These are phyloP conservation scores for Botrylloides violaceus DNA, from an alignment of 23 tunicate genomes.

Conservation along the genomic window DNA sequence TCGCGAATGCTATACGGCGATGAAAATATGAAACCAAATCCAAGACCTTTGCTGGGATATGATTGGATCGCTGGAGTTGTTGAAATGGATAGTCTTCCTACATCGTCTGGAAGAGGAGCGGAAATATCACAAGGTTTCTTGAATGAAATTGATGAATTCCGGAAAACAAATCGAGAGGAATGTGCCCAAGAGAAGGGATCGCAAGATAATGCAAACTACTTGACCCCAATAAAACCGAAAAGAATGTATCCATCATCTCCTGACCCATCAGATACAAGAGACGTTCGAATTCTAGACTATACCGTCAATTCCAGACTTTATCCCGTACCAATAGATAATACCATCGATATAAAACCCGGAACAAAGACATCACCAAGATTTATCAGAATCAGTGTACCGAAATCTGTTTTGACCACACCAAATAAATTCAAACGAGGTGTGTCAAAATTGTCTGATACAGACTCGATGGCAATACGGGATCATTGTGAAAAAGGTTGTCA, in stretches of 20 bases:
- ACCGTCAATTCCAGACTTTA: slow-evolving; percentile 86
- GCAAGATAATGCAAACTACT: slow-evolving; percentile 36
- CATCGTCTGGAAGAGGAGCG: neutral
- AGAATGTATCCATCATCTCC: slow-evolving; percentile 33
- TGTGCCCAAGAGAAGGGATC: slow-evolving; percentile 50
- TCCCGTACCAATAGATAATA: slow-evolving; percentile 66
- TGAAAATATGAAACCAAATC: slow-evolving; percentile 4
- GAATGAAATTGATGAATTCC: slow-evolving; percentile 71
- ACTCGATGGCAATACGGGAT: slow-evolving; percentile 61
- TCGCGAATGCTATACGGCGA: neutral
- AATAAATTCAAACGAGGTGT: slow-evolving; percentile 22
- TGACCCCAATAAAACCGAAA: slow-evolving; percentile 32
- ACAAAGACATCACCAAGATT: slow-evolving; percentile 51
- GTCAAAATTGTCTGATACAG: slow-evolving; percentile 29
- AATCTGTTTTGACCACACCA: slow-evolving; percentile 62
- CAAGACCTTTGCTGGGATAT: slow-evolving; percentile 70
- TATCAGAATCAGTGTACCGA: slow-evolving; percentile 81
- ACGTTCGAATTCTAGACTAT: slow-evolving; percentile 57
- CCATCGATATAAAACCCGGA: slow-evolving; percentile 30
- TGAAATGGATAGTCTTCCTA: slow-evolving; percentile 38
- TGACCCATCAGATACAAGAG: slow-evolving; percentile 78
- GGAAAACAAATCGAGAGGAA: slow-evolving; percentile 60
- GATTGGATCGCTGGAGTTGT: slow-evolving; percentile 90
- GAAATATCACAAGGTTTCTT: slow-evolving; percentile 34
- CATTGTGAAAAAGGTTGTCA: slow-evolving; percentile 76